Base-by-base conservation (phyloP, 2,113 vertebrate species). In the Dipodomys ordii region DNA sequence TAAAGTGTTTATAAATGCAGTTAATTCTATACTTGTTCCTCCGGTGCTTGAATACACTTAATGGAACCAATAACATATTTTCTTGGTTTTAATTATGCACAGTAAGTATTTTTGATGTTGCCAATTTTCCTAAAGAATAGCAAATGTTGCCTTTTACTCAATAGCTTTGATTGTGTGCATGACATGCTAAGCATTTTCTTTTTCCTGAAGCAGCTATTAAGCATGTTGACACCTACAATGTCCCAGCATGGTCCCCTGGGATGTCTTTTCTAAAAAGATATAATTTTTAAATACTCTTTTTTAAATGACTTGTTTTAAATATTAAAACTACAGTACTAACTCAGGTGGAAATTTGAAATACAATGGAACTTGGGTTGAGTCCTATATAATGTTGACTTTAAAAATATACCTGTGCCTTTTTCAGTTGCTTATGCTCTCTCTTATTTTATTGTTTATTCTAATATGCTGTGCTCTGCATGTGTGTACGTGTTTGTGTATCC, bases 81-180 rank as follows among this genome's bases (percentile, higher is more conserved):
- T 83, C 77, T 91, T 92, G 80, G 80, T 93, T 96, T 96, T 96
- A 95, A 97, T 97, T 96, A 90, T 87, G 81, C 91, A 94, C 80
- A 92, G 78, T 93, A 88, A 93, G 84, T 87, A 92, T 94, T 94
- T 96, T 94, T 94, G 35, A 94, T 94, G 83, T 91, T 96, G 88
- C 77, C 91, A 96, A 79, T 94, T 97, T 96, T 93, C 77, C 77
- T 94, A 68, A 96, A 97, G 87, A 94, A 96, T 95, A 96, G n/a
- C 46, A 91, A 92, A 73, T 91, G 87, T 65, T 94, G 77, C 83
- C 69, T 92, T 94, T 87, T 83, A 60, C 28, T 94, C 92, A 95
- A 83, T 89, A 92, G 78, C 86, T 96, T 91, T 95, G 93, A 96
- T 93, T 96, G 87, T 96, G 80, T 93, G 71, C 49, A 88, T 93